Base-by-base conservation (phyloP, 2,113 vertebrate species). In the Fulica atra region DNA sequence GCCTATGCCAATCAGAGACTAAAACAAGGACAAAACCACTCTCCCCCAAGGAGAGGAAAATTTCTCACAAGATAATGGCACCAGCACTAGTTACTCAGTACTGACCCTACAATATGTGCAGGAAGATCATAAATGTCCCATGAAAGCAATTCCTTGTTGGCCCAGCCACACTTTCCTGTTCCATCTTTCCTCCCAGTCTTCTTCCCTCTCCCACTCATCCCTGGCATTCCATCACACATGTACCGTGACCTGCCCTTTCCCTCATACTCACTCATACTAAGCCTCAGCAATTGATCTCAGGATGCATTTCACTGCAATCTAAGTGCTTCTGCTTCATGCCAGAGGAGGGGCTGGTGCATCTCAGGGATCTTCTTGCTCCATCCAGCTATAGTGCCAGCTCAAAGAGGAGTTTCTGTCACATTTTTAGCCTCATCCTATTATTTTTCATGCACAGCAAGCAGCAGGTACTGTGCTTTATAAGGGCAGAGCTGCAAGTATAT, bases 1-100 rank as follows among this genome's bases (percentile, higher is more conserved):
- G 16, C 25, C n/a, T 35, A 5, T 0, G 1, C 28, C 35, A n/a
- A 38, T 16, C 2, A 3, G 42, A 35, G 24, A 44, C 54, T 46
- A 35, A 35, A 72, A 40, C 28, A 9, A 46, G 33, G 72, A 46
- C 18, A 76, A 60, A 51, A 6, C 3, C 42, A 26, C 8, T 26
- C 70, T 68, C 36, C 1, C 18, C 26, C 8, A 63, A 57, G 36
- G 29, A 53, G n/a, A 28, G 13, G 38, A n/a, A 36, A n/a, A 21
- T 9, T 23, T 54, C 42, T 51, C 24, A 23, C 20, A 50, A 25
- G 50, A 28, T 26, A 38, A 40, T 3, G 7, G 19, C 40, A 73
- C 7, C 21, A 17, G 9, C 14, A 29, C 17, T 7, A 33, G 10
- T n/a, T 2, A 1, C 21, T 53, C 65, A 20, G 14, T 63, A 48